phyloP scores from a whole-genome alignment of 2,113 vertebrate genomes.

The Pelobates fuscus region DNA sequence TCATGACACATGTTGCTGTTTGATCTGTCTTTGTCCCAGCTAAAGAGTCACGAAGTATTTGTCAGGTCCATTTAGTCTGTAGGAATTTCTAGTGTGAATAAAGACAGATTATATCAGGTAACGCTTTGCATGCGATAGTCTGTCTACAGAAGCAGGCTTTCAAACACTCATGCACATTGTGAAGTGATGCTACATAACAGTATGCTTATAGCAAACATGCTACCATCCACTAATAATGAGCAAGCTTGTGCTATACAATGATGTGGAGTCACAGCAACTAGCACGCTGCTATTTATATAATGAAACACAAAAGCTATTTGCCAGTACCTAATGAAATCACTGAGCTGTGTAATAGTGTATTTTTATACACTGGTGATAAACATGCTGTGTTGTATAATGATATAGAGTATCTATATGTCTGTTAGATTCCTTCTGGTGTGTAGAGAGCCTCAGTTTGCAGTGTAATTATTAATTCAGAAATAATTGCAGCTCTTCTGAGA shows the following conservation, averaged over 20 bases:
- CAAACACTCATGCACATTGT: too few relatives aligned
- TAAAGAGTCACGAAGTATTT: neutral
- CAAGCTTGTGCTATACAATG: too few relatives aligned
- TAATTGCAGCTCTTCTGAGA: slow-evolving; percentile 33
- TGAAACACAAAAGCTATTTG: neutral
- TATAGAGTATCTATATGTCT: neutral
- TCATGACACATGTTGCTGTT: neutral
- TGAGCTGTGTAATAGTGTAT: neutral
- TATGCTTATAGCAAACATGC: too few relatives aligned
- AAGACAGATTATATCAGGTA: neutral
- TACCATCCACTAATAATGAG: too few relatives aligned
- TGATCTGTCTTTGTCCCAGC: neutral
- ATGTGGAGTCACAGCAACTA: too few relatives aligned
- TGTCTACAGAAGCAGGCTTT: too few relatives aligned
- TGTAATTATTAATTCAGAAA: slow-evolving; percentile 47
- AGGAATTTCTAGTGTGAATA: neutral
- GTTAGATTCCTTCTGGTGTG: slow-evolving; percentile 1
- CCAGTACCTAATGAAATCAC: neutral
- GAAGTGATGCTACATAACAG: too few relatives aligned
- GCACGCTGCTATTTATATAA: neutral
- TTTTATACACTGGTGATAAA: neutral
- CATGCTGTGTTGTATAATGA: slow-evolving; percentile 11
- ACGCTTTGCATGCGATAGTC: neutral
- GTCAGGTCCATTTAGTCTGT: neutral
- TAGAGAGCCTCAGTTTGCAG: slow-evolving; percentile 12